A percentile compares a stretch with the other conserved stretches of the same genome.
phyloP scores from a whole-genome alignment of 2,888 invertebrate genomes.

The Koerneria pararmatus region DNA sequence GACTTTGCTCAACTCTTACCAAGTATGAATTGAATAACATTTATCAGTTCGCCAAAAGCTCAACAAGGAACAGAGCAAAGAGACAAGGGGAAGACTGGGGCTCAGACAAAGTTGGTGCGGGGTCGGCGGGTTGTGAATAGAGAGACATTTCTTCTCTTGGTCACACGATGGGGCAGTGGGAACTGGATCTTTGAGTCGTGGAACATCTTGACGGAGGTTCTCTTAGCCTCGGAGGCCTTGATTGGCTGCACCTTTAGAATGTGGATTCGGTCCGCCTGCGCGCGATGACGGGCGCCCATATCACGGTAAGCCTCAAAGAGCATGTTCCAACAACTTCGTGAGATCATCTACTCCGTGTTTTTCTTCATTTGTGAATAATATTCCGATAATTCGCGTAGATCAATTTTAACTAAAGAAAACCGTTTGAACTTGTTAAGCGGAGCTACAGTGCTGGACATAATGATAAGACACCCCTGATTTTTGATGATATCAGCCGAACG shows the following conservation, averaged over 20 bases:
- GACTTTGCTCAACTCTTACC: no score
- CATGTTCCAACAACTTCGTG: neutral
- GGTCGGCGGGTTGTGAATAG: slow-evolving; percentile 66
- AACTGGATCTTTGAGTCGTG: slow-evolving; percentile 90
- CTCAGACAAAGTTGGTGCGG: slow-evolving; percentile 62
- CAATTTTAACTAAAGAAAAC: no score
- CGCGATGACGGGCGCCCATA: slow-evolving; percentile 96
- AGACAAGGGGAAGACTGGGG: slow-evolving; percentile 23
- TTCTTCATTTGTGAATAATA: no score
- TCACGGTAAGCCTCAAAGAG: slow-evolving; percentile 65
- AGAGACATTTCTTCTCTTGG: slow-evolving; percentile 63
- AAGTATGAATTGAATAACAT: slow-evolving; percentile 26
- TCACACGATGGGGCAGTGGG: slow-evolving; percentile 76
- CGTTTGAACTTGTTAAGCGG: no score
- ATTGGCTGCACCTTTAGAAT: slow-evolving; percentile 85
- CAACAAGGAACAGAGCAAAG: slow-evolving; percentile 43
- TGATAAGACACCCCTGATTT: no score
- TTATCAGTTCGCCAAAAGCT: slow-evolving; percentile 12
- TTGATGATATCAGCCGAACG: no score
- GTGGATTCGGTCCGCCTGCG: slow-evolving; percentile 92
- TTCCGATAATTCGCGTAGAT: no score
- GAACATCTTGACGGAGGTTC: slow-evolving; percentile 95
- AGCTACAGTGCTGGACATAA: no score
- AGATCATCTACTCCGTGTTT: no score
- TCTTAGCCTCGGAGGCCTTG: slow-evolving; percentile 80